A percentile compares a stretch with the other conserved stretches of the same genome.
Evolutionary conservation across 2,113 vertebrate species (phyloP).

Genomic region (Sphaerodactylus townsendi): DNA sequence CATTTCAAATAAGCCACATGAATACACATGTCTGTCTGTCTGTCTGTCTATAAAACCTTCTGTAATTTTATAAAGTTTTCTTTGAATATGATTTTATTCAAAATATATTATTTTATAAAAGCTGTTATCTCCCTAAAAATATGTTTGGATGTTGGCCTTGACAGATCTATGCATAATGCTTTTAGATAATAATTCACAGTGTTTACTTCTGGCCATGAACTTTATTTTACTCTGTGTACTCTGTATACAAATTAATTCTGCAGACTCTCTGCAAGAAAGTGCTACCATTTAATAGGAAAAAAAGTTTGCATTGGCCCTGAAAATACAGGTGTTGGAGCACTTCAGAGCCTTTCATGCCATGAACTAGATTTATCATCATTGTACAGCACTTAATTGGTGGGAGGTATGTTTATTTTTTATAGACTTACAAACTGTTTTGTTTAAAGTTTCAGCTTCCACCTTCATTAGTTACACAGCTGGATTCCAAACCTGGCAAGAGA

Average conservation of each 20-base stretch:
- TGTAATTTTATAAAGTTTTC: not conserved
- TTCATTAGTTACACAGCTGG: not conserved
- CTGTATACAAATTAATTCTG: not conserved
- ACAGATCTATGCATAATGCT: not conserved
- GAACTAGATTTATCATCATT: not conserved
- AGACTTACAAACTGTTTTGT: not conserved
- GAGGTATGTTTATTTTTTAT: not conserved
- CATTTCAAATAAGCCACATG: too few species aligned
- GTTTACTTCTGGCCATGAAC: slow-evolving; percentile 11
- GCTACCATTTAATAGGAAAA: not conserved
- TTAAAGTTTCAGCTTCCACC: not conserved
- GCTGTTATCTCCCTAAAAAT: not conserved
- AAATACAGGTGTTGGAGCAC: not conserved
- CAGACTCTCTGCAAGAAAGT: not conserved
- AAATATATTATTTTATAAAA: slow-evolving; percentile 2
- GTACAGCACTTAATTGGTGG: not conserved
- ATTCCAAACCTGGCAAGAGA: too few species aligned
- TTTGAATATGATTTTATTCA: not conserved
- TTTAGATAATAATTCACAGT: slow-evolving; percentile 6
- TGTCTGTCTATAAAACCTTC: too few species aligned
- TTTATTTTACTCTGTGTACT: slow-evolving; percentile 17
- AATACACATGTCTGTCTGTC: too few species aligned
- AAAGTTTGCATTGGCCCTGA: not conserved
- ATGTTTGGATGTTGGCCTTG: slow-evolving; percentile 11
- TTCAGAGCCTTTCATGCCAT: not conserved